These are phyloP conservation scores for Tachysurus fulvidraco DNA, from an alignment of 2,113 vertebrate species.

Conservation along the genomic window DNA sequence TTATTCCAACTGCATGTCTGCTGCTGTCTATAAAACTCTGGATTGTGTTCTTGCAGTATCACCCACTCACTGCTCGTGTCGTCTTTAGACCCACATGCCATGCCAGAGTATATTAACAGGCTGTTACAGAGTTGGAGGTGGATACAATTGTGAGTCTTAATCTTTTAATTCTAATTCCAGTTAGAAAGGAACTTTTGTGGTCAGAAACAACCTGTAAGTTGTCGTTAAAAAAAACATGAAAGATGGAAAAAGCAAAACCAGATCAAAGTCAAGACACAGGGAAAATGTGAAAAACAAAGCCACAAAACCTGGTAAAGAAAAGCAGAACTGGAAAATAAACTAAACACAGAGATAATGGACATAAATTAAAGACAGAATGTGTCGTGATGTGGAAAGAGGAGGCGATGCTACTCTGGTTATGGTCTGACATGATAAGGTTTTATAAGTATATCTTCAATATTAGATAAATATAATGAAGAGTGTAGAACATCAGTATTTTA, in stretches of 20 bases:
- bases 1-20: constrained; percentile 7
- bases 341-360: neutral
- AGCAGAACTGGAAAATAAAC: neutral
- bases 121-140: neutral
- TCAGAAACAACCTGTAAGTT: neutral
- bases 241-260: neutral
- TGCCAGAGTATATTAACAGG: neutral
- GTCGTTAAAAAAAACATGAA: neutral
- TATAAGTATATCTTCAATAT: neutral
- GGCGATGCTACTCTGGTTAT: neutral
- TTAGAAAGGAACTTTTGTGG: neutral
- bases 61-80: neutral
- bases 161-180: neutral
- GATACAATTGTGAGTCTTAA: neutral
- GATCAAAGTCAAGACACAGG: neutral
- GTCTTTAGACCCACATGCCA: neutral
- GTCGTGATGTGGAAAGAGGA: neutral
- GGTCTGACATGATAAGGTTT: neutral
- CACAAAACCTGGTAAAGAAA: neutral
- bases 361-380: neutral
- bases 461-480: neutral
- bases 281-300: neutral
- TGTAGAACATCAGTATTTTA: neutral
- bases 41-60: neutral
- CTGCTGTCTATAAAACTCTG: neutral